phyloP scores from a whole-genome alignment of 92 coral and sea anemone genomes.

The Zoanthus sansibaricus region DNA sequence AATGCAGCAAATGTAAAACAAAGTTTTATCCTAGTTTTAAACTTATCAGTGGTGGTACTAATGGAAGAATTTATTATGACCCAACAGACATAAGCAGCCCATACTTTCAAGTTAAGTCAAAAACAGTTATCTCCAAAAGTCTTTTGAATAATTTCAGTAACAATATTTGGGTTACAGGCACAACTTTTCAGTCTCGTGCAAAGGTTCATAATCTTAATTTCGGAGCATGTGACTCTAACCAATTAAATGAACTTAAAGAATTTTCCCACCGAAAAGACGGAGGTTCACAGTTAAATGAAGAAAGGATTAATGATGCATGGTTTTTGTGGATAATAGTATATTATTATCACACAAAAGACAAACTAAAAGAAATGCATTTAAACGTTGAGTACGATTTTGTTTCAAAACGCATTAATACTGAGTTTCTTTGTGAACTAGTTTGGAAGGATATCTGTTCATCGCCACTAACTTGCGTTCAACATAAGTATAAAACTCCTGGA shows the following conservation, averaged over 20 bases:
- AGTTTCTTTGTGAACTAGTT: slow-evolving; percentile 38
- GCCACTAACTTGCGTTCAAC: slow-evolving; percentile 6
- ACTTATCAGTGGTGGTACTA: slow-evolving; percentile 15
- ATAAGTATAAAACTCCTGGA: slow-evolving; percentile 5
- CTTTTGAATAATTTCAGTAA: slow-evolving; percentile 65
- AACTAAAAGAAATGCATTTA: slow-evolving; percentile 32
- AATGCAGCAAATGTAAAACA: slow-evolving; percentile 67
- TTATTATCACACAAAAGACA: slow-evolving; percentile 44
- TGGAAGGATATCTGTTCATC: slow-evolving; percentile 40
- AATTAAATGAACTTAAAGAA: slow-evolving; percentile 62
- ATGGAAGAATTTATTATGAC: slow-evolving; percentile 52
- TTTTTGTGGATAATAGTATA: slow-evolving; percentile 60
- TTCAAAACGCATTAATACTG: slow-evolving; percentile 41
- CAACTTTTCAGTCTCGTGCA: slow-evolving; percentile 78
- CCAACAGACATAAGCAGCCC: slow-evolving; percentile 28
- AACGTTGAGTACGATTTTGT: neutral
- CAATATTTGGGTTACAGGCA: slow-evolving; percentile 77
- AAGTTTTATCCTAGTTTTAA: slow-evolving; percentile 70
- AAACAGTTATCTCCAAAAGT: slow-evolving; percentile 71
- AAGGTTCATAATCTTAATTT: slow-evolving; percentile 78
- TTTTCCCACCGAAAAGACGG: slow-evolving; percentile 67
- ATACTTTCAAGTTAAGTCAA: slow-evolving; percentile 77
- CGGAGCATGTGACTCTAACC: slow-evolving; percentile 41
- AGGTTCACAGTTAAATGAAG: slow-evolving; percentile 71
- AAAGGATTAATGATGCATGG: slow-evolving; percentile 78